Base-by-base conservation (phyloP, 2,797 vertebrate genomes). In the Notoglanidium macrostoma region DNA sequence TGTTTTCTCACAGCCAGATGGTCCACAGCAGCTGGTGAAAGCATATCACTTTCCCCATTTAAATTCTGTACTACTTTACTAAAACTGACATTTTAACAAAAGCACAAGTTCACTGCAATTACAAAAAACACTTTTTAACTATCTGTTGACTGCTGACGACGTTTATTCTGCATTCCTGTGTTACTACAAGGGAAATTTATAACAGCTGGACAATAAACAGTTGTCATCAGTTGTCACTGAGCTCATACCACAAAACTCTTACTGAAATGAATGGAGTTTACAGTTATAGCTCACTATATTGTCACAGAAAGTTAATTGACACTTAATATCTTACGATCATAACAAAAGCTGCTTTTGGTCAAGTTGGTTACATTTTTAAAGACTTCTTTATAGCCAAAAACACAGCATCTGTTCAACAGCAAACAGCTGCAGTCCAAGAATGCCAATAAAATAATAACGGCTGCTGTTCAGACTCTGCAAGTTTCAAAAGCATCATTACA, bases 1-100 rank as follows among this genome's bases (percentile, higher is more conserved):
- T 95, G 95, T 94, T 81, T 80, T 91, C 93, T 90, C 87, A 87
- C 79, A 92, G 90, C 90, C 88, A 89, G 87, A 86, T 90, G 90
- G 91, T 88, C 73, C 44, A 35, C 89, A 90, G 91, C 95, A 95
- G 94, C 95, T 95, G 84, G 93, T 93, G 91, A 85, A 92, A 93
- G 90, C 90, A 90, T 85, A 90, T 93, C 92, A 87, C 87, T 93
- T 93, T 91, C 87, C 92, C 29, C 84, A 86, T 68, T 57, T 70
- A 83, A 82, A 83, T 77, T 79, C 49, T 63, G 35, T 32, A 80
- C 17, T 46, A 61, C 59, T 82, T 46, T 17, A 51, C 12, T 29
- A 6, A 70, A 51, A 59, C 74, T 21, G 32, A 29, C 40, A 29
- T 32, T 85, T 84, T 59, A 80, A 26, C 35, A 80, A 23, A 86